Percentiles rank a stretch among this genome's conserved stretches.
These are phyloP conservation scores for Heliangelus exortis DNA, from an alignment of 2,797 vertebrate genomes.

Conservation along the genomic window DNA sequence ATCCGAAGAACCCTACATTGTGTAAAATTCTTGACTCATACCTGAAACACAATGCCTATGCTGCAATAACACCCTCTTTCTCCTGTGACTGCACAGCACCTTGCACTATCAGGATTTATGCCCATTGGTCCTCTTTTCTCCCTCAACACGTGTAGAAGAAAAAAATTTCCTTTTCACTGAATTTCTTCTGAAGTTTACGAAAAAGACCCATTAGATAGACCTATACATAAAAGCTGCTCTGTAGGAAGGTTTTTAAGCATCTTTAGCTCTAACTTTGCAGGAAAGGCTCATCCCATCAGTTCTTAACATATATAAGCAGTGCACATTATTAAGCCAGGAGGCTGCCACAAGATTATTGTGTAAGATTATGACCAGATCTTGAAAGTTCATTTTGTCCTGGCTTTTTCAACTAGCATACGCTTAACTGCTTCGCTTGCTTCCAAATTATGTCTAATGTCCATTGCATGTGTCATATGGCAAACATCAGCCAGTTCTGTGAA, in stretches of 20 bases:
- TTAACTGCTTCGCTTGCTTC: slow-evolving; percentile 22
- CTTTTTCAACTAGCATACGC: not conserved
- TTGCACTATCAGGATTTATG: not conserved
- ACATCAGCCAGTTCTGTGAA: slow-evolving; percentile 36
- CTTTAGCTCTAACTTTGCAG: not conserved
- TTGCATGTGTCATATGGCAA: slow-evolving; percentile 37
- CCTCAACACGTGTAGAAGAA: not conserved
- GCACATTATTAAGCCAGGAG: not conserved
- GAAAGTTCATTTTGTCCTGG: not conserved
- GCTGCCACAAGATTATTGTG: not conserved
- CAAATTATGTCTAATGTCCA: slow-evolving; percentile 18
- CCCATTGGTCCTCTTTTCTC: not conserved
- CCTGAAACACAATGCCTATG: not conserved
- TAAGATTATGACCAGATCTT: slow-evolving; percentile 15
- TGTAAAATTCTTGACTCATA: slow-evolving; percentile 1
- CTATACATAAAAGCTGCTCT: not conserved
- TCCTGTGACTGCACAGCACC: not conserved
- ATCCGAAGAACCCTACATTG: not conserved
- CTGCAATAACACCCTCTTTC: not conserved
- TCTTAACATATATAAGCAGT: not conserved
- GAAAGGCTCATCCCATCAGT: not conserved
- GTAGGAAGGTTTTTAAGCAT: not conserved
- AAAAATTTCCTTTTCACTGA: not conserved
- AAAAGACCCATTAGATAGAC: not conserved
- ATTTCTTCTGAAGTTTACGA: not conserved